Percentiles rank a stretch among this genome's conserved stretches.
These are phyloP conservation scores for Silvanus unidentatus DNA, from an alignment of 2,888 invertebrate genomes.

Conservation along the genomic window DNA sequence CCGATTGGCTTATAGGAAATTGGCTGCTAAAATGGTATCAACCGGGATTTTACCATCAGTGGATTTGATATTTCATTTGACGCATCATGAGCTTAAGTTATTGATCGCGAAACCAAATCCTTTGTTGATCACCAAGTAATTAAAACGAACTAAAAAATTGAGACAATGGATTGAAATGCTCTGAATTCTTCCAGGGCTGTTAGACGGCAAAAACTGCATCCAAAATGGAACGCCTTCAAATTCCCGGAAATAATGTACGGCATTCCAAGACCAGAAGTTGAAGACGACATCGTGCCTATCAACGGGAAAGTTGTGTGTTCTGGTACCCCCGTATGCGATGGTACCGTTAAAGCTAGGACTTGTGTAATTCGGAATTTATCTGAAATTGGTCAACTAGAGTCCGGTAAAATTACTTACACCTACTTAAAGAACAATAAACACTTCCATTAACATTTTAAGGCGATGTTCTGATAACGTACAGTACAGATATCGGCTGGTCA, in stretches of 20 bases:
- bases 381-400: constrained; percentile 46
- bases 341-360: constrained; percentile 61
- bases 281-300: constrained; percentile 10
- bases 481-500: constrained; percentile 80
- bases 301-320: constrained; percentile 16
- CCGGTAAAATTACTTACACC: constrained; percentile 29
- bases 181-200: constrained; percentile 52
- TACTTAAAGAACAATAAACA: not conserved
- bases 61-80: constrained; percentile 63
- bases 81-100: constrained; percentile 57
- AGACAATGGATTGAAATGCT: too few relatives aligned
- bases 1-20: constrained; percentile 52
- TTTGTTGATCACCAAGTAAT: constrained; percentile 52
- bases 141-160: not conserved
- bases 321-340: constrained; percentile 69
- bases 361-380: constrained; percentile 67
- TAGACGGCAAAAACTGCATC: constrained; percentile 54
- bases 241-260: constrained; percentile 56
- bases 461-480: constrained; percentile 69
- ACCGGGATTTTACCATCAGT: constrained; percentile 60
- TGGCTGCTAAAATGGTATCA: constrained; percentile 54
- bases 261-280: constrained; percentile 26
- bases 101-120: constrained; percentile 53
- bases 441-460: constrained; percentile 42
- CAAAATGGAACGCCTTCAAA: constrained; percentile 54